Percentiles rank a stretch among this genome's conserved stretches.
Conservation (phyloP, 1,140 invertebrate species). For the Drosophila subobscura region DNA sequence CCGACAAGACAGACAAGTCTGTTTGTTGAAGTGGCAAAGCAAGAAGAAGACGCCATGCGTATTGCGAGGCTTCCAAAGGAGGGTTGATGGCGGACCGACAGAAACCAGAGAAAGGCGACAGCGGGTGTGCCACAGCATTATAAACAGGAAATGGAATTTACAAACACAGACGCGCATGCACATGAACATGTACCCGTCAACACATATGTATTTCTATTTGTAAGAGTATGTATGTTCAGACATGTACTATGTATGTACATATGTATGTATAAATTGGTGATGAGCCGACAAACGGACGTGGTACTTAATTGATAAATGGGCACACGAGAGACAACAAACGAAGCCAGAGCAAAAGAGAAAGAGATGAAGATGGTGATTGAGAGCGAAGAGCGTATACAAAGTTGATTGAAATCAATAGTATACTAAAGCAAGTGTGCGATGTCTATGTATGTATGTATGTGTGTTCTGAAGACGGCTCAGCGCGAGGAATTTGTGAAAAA, state of each 20-base stretch:
- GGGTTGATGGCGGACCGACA: conserved; percentile 6
- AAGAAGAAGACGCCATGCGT: conserved; percentile 37
- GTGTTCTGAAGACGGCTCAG: conserved; percentile 35
- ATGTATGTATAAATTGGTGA: conserved; percentile 55
- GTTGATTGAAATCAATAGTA: conserved; percentile 81
- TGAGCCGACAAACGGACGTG: conserved; percentile 70
- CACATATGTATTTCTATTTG: not conserved
- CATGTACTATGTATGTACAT: not conserved
- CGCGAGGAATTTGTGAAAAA: conserved; percentile 74
- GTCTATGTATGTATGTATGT: conserved; percentile 23
- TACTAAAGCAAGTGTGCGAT: conserved; percentile 58
- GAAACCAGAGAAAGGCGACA: conserved; percentile 3
- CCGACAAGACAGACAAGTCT: conserved; percentile 32
- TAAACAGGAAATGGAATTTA: conserved; percentile 82
- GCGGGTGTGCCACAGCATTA: conserved; percentile 63
- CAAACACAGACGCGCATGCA: conserved; percentile 54
- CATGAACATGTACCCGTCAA: conserved; percentile 5
- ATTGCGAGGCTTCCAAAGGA: conserved; percentile 10
- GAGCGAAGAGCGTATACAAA: conserved; percentile 23
- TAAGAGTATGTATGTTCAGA: conserved; percentile 9
- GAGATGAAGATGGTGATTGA: conserved; percentile 16
- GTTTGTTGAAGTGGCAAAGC: conserved; percentile 8
- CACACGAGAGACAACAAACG: conserved; percentile 35
- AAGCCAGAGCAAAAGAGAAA: conserved; percentile 29
- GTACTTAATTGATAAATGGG: conserved; percentile 79